Evolutionary conservation across 2,113 vertebrate species (phyloP).

Genomic region (Sinocyclocheilus anshuiensis): DNA sequence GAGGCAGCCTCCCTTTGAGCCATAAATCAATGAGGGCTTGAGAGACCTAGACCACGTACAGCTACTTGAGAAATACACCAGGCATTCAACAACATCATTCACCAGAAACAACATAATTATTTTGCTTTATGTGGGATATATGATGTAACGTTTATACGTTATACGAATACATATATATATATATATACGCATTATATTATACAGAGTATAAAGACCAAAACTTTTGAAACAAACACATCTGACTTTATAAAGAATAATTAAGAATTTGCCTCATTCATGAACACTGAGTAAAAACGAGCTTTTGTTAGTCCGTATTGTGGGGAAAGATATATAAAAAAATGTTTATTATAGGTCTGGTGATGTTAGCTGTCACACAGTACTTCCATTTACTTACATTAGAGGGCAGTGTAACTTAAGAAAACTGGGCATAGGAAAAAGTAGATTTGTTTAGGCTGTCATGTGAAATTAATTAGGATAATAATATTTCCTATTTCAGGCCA

Average conservation of each 20-base stretch:
- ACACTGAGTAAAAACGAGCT: neutral
- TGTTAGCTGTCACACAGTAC: neutral
- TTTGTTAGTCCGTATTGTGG: neutral
- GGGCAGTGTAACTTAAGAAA: conserved; percentile 21
- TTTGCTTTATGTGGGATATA: neutral
- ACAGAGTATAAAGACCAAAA: neutral
- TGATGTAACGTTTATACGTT: neutral
- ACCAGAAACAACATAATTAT: neutral
- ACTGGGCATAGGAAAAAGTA: neutral
- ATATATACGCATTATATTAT: neutral
- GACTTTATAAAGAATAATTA: neutral
- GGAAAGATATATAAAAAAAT: neutral
- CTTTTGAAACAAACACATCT: neutral
- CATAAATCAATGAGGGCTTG: conserved; percentile 21
- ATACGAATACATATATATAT: too few relatives aligned
- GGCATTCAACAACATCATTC: neutral
- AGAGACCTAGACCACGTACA: neutral
- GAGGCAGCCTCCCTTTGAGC: neutral
- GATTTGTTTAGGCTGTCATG: neutral
- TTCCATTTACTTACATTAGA: conserved; percentile 5
- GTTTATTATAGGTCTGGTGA: neutral
- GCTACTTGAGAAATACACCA: neutral
- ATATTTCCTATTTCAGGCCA: neutral
- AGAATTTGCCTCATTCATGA: neutral
- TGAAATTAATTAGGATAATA: neutral